Conservation (phyloP, 2,888 invertebrate genomes). For the Calliscelio sp. region DNA sequence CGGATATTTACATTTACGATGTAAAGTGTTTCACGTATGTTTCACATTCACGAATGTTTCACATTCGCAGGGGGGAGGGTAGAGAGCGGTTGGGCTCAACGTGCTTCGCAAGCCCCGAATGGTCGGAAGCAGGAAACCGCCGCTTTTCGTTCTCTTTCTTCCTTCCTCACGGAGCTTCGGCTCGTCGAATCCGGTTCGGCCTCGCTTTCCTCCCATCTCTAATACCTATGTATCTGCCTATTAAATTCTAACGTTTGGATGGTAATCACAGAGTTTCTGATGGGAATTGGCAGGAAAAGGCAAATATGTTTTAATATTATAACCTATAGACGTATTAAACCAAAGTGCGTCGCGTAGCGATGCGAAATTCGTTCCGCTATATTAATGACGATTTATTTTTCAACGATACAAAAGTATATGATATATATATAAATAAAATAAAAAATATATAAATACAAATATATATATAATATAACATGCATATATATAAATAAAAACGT, state of each 20-base stretch:
- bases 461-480: conserved; percentile 50
- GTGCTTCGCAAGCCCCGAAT: too few relatives aligned
- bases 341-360: conserved; percentile 66
- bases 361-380: conserved; percentile 73
- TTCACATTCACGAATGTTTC: too few relatives aligned
- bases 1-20: too few relatives aligned
- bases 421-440: conserved; percentile 41
- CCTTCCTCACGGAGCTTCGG: background rate
- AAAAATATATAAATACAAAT: conserved; percentile 52
- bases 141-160: background rate
- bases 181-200: background rate
- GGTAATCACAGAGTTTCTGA: conserved; percentile 35
- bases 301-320: conserved; percentile 65
- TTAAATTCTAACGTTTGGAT: conserved; percentile 55
- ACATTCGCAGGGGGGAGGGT: too few relatives aligned
- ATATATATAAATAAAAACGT: conserved; percentile 64
- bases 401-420: conserved; percentile 71
- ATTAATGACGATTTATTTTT: conserved; percentile 77
- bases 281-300: conserved; percentile 48
- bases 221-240: conserved; percentile 63
- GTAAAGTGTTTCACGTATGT: too few relatives aligned
- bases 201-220: conserved; percentile 12
- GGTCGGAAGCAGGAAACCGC: too few relatives aligned
- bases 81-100: too few relatives aligned
- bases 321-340: conserved; percentile 65